phyloP scores from a whole-genome alignment of 2,797 vertebrate species.

The Pampus argenteus region DNA sequence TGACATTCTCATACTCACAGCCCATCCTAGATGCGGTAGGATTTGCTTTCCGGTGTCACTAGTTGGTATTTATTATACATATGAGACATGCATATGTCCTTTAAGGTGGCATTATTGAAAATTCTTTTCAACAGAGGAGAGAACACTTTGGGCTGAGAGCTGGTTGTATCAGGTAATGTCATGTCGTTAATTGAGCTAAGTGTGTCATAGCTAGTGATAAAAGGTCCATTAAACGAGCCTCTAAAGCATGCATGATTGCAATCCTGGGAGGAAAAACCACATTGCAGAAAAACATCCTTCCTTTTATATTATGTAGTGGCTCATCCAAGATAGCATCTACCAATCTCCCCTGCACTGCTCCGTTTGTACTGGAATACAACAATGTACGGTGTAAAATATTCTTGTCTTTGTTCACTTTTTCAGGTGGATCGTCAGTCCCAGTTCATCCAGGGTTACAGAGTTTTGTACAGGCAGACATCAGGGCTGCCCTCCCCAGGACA shows the following conservation, averaged over 20 bases:
- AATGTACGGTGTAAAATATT: too few relatives aligned
- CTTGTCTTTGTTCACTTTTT: slow-evolving; percentile 21
- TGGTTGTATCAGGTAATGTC: slow-evolving; percentile 63
- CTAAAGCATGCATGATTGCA: slow-evolving; percentile 58
- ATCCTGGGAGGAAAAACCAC: slow-evolving; percentile 36
- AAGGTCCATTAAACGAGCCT: slow-evolving; percentile 67
- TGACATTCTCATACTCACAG: slow-evolving; percentile 40
- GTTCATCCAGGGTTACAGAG: slow-evolving; percentile 98
- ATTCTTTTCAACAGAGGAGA: slow-evolving; percentile 62
- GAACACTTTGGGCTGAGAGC: slow-evolving; percentile 30
- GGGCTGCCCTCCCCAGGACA: slow-evolving; percentile 87
- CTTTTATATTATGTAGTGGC: slow-evolving; percentile 29
- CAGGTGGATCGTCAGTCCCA: slow-evolving; percentile 98
- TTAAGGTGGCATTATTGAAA: slow-evolving; percentile 52
- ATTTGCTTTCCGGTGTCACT: slow-evolving; percentile 51
- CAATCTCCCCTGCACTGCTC: neutral
- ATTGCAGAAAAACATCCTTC: slow-evolving; percentile 19
- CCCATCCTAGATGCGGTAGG: slow-evolving; percentile 20
- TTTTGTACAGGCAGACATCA: slow-evolving; percentile 94
- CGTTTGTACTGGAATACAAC: slow-evolving; percentile 13
- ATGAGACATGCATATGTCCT: slow-evolving; percentile 60
- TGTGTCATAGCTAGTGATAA: slow-evolving; percentile 69
- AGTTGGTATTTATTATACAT: slow-evolving; percentile 67
- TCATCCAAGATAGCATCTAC: slow-evolving; percentile 13
- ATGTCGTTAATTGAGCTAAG: slow-evolving; percentile 69